Percentiles rank a stretch among this genome's conserved stretches.
phyloP scores from a whole-genome alignment of 2,888 invertebrate species.

The Ectobius pallidus region DNA sequence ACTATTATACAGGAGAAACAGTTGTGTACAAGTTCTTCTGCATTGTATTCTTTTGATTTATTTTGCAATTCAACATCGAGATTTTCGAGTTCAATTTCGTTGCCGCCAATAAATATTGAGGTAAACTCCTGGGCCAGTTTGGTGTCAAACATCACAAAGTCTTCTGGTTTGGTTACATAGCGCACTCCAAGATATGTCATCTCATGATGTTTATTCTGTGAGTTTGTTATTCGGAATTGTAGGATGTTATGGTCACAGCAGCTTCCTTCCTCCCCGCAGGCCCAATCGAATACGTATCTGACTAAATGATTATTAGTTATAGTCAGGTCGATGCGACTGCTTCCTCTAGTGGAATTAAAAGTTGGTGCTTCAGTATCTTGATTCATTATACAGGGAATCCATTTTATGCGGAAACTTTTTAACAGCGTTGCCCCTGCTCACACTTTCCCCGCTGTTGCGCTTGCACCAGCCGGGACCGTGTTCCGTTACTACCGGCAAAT shows the following conservation, averaged over 20 bases:
- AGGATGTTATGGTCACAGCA: not conserved
- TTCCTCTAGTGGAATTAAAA: not conserved
- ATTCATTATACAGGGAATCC: not conserved
- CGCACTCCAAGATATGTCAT: too few species aligned
- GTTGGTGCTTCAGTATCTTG: not conserved
- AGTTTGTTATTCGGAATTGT: not conserved
- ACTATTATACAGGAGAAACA: not conserved
- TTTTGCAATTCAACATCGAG: not conserved
- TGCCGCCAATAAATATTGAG: too few species aligned
- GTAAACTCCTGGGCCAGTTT: not conserved
- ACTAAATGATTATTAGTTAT: not conserved
- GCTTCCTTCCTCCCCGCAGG: not conserved
- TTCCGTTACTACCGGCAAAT: too few species aligned
- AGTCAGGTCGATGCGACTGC: not conserved
- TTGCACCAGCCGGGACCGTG: too few species aligned
- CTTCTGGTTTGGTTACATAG: not conserved
- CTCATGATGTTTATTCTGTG: not conserved
- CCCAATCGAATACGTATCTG: not conserved
- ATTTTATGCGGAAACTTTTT: too few species aligned
- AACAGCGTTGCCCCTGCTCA: too few species aligned
- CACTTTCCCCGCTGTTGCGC: too few species aligned
- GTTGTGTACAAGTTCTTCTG: too few species aligned
- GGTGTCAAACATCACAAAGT: not conserved
- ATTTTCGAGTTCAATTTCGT: not conserved
- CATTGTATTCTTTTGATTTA: not conserved